phyloP scores from a whole-genome alignment of 2,888 invertebrate species.

The Campoplex capitator region DNA sequence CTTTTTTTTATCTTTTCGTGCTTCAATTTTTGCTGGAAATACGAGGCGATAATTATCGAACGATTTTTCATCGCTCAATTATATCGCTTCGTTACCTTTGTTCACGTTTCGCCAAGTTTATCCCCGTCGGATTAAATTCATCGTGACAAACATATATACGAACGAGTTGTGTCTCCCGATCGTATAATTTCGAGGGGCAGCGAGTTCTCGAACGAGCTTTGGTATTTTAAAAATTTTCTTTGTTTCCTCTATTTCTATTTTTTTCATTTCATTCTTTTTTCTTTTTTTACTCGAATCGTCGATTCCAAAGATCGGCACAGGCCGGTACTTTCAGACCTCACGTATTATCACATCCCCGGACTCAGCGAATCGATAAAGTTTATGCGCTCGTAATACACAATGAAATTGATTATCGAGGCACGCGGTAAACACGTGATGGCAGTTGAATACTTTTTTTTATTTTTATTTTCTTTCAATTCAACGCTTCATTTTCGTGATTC shows the following conservation, averaged over 20 bases:
- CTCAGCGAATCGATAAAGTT: constrained; percentile 48
- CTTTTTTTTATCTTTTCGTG: background rate
- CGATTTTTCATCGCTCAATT: background rate
- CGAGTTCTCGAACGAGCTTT: no score
- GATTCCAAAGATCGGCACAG: constrained; percentile 46
- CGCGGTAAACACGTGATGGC: constrained; percentile 15
- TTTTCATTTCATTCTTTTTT: background rate
- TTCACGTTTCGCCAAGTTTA: background rate
- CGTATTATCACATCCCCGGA: constrained; percentile 18
- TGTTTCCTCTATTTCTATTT: background rate
- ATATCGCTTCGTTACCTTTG: background rate
- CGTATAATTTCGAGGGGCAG: no score
- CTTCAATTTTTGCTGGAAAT: background rate
- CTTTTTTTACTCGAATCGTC: background rate
- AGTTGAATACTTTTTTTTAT: background rate
- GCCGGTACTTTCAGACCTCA: background rate
- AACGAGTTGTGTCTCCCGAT: no score
- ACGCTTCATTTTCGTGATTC: background rate
- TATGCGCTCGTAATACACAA: constrained; percentile 25
- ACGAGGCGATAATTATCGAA: background rate
- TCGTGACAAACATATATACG: no score
- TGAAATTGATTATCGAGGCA: constrained; percentile 4
- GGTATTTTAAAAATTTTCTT: background rate
- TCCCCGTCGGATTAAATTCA: no score
- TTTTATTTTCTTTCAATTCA: background rate